Evolutionary conservation across 2,797 vertebrate species (phyloP).

Genomic region (Hyperoplus lanceolatus): DNA sequence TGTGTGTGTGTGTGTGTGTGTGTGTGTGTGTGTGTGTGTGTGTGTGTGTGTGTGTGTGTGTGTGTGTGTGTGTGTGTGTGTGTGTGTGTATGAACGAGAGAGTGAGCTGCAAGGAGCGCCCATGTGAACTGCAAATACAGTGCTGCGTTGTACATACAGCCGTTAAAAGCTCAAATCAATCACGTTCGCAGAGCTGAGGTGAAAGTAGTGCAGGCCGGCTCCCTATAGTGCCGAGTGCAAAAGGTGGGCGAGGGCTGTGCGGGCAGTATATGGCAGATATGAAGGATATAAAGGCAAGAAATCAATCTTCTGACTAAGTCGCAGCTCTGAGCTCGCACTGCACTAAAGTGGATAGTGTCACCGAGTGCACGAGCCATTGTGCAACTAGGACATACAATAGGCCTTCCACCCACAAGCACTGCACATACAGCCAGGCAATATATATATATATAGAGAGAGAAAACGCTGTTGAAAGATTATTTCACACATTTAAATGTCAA

Average conservation of each 20-base stretch:
- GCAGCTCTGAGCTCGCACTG: conserved; percentile 61
- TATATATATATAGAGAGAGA: conserved; percentile 25
- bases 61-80: too few relatives aligned
- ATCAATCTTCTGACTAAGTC: conserved; percentile 75
- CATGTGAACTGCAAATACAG: conserved; percentile 74
- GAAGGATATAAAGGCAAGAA: conserved; percentile 66
- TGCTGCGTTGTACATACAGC: conserved; percentile 53
- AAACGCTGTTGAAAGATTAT: conserved; percentile 40
- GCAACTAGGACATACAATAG: conserved; percentile 59
- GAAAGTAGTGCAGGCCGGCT: conserved; percentile 43
- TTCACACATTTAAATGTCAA: conserved; percentile 62
- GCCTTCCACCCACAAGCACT: conserved; percentile 68
- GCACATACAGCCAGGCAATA: conserved; percentile 45
- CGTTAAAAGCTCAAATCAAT: conserved; percentile 69
- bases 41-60: too few relatives aligned
- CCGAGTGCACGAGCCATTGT: conserved; percentile 62
- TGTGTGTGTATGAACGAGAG: background rate
- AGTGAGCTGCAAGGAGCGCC: conserved; percentile 45
- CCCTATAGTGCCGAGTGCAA: conserved; percentile 60
- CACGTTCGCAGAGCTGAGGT: conserved; percentile 62
- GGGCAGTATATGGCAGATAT: conserved; percentile 53
- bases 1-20: too few relatives aligned
- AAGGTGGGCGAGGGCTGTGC: conserved; percentile 60
- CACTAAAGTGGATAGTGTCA: conserved; percentile 71
- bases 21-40: too few relatives aligned